Percentiles rank a stretch among this genome's conserved stretches.
phyloP scores from a whole-genome alignment of 2,888 invertebrate genomes.

The Clivina fossor region DNA sequence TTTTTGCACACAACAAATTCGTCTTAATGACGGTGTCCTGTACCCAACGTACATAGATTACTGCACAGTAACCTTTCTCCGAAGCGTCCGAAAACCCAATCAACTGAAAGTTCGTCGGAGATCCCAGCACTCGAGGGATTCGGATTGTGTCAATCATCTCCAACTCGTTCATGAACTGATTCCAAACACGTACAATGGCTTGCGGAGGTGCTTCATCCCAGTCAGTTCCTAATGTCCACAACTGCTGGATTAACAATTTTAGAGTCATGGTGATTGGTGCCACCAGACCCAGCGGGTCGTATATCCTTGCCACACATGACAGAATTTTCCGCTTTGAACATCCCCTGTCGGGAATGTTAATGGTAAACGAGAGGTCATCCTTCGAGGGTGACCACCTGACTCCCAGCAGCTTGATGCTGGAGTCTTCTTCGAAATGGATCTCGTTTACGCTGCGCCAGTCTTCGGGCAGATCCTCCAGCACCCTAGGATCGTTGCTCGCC shows the following conservation, averaged over 20 bases:
- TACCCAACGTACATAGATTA: constrained; percentile 39
- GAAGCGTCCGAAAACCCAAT: constrained; percentile 40
- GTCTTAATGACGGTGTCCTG: constrained; percentile 21
- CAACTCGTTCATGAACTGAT: constrained; percentile 21
- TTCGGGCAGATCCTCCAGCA: constrained; percentile 3
- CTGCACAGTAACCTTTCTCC: constrained; percentile 40
- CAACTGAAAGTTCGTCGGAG: constrained; percentile 31
- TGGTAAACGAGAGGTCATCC: no score
- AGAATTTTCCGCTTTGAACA: constrained; percentile 29
- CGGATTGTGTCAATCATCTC: constrained; percentile 26
- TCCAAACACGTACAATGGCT: constrained; percentile 30
- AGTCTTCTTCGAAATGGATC: neutral
- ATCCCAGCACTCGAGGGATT: constrained; percentile 35
- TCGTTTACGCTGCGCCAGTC: neutral
- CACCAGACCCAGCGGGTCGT: constrained; percentile 41
- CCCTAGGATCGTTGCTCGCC: neutral
- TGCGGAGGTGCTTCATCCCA: constrained; percentile 37
- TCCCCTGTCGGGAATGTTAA: neutral
- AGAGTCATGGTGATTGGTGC: constrained; percentile 39
- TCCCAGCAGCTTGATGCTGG: neutral
- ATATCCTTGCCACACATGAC: constrained; percentile 39
- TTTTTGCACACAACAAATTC: constrained; percentile 40
- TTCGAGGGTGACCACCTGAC: no score
- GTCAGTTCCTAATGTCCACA: constrained; percentile 35
- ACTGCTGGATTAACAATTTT: constrained; percentile 39